A percentile compares a stretch with the other conserved stretches of the same genome.
phyloP scores from a whole-genome alignment of 2,113 vertebrate species.

The Cacatua alba region DNA sequence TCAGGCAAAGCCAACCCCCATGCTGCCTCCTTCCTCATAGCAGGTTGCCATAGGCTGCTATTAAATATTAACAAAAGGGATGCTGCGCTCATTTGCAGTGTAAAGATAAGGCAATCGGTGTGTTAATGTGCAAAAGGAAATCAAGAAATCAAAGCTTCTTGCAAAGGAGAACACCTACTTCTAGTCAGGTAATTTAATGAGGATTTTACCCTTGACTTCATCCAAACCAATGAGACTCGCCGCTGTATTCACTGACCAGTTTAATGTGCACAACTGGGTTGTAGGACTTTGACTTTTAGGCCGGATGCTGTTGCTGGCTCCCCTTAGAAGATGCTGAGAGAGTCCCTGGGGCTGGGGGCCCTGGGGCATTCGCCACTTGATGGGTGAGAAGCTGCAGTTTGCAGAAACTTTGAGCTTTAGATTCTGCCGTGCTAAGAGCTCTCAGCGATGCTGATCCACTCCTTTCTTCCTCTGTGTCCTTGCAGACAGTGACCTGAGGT shows the following conservation, averaged over 20 bases:
- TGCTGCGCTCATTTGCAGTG: neutral
- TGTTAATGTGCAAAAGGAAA: neutral
- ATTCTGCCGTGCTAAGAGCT: neutral
- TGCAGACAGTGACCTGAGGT: neutral
- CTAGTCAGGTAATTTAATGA: neutral
- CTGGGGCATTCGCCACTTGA: rapidly evolving
- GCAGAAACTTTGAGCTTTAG: neutral
- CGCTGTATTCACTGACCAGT: neutral
- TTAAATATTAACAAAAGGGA: neutral
- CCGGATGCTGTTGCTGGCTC: neutral
- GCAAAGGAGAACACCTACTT: neutral
- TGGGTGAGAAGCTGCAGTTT: neutral
- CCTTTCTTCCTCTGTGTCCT: neutral
- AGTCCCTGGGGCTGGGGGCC: neutral
- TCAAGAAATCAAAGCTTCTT: neutral
- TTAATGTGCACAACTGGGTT: neutral
- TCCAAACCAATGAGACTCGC: neutral
- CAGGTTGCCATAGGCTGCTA: neutral
- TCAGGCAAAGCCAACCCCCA: neutral
- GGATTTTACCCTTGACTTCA: neutral
- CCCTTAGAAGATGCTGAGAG: neutral
- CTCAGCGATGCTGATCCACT: neutral
- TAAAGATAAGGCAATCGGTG: neutral
- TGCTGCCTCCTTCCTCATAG: neutral
- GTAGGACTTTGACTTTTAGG: neutral